These are phyloP conservation scores for Labeo catla DNA, from an alignment of 2,113 vertebrate species.

Conservation along the genomic window DNA sequence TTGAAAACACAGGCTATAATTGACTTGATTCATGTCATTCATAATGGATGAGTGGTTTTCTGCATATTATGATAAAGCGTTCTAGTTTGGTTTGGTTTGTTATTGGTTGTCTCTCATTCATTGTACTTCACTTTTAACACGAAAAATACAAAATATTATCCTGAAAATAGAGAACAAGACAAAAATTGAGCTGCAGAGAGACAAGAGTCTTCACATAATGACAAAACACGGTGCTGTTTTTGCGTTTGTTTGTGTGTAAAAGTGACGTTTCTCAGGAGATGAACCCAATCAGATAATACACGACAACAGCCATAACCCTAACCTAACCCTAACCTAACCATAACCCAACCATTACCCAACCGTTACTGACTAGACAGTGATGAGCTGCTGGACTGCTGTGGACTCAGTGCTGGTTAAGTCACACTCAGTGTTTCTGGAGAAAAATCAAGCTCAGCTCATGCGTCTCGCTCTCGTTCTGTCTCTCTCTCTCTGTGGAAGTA, in stretches of 20 bases:
- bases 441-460: background rate
- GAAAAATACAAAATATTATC: no score
- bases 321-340: no score
- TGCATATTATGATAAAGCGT: no score
- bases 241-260: background rate
- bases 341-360: no score
- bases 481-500: slow-evolving; percentile 49
- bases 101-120: no score
- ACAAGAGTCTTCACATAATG: background rate
- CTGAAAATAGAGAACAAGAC: background rate
- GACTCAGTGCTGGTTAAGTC: background rate
- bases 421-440: background rate
- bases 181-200: no score
- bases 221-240: background rate
- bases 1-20: no score
- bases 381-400: background rate
- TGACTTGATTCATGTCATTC: no score
- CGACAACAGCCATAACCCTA: background rate
- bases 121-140: no score
- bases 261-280: background rate
- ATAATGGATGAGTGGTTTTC: no score
- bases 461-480: slow-evolving; percentile 16
- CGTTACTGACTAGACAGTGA: no score
- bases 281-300: background rate
- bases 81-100: no score